These are phyloP conservation scores for Scyliorhinus canicula DNA, from an alignment of 2,797 vertebrate species.

Conservation along the genomic window DNA sequence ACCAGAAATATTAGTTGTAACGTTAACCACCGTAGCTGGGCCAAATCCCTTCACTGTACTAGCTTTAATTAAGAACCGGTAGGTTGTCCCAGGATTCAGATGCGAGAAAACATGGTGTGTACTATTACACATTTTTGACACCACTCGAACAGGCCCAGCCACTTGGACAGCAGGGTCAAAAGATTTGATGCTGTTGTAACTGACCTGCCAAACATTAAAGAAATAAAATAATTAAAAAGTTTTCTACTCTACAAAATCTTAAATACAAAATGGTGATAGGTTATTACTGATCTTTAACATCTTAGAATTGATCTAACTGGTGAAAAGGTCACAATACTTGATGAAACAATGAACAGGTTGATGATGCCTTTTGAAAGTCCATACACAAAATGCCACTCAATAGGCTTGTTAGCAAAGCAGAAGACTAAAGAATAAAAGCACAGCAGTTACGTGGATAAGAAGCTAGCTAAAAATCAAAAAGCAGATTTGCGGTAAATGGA, in stretches of 20 bases:
- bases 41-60: constrained; percentile 93
- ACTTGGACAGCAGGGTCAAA: constrained; percentile 89
- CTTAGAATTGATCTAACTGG: neutral
- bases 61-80: constrained; percentile 87
- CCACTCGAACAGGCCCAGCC: constrained; percentile 75
- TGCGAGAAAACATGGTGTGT: constrained; percentile 83
- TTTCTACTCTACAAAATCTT: neutral
- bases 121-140: constrained; percentile 82
- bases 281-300: neutral
- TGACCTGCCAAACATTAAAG: constrained; percentile 67
- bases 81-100: constrained; percentile 90
- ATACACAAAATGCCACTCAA: neutral
- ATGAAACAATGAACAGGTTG: neutral
- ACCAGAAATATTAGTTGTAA: constrained; percentile 99
- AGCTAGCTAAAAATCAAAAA: neutral
- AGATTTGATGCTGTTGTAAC: constrained; percentile 83
- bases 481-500: neutral
- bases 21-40: constrained; percentile 77
- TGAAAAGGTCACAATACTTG: neutral
- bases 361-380: neutral
- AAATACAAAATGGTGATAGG: neutral
- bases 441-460: neutral
- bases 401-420: neutral
- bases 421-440: neutral
- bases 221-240: neutral